phyloP scores from a whole-genome alignment of 1,140 invertebrate genomes.

The Ruditapes philippinarum region DNA sequence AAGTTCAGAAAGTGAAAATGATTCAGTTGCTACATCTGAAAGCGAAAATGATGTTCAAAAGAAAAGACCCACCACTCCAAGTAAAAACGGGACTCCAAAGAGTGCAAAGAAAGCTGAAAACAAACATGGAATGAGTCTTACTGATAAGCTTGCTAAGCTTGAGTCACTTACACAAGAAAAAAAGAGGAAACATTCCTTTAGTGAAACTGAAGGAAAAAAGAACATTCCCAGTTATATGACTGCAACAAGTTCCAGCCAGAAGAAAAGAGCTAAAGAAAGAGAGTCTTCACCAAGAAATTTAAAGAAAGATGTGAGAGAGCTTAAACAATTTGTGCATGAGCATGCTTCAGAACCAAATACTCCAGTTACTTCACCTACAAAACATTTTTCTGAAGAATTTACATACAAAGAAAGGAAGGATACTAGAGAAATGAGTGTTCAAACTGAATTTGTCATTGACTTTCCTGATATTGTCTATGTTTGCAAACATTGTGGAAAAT shows the following conservation, averaged over 20 bases:
- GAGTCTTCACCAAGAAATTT: slow-evolving; percentile 34
- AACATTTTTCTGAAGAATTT: slow-evolving; percentile 29
- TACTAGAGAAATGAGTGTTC: slow-evolving; percentile 53
- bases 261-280: slow-evolving; percentile 36
- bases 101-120: neutral
- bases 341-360: slow-evolving; percentile 45
- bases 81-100: neutral
- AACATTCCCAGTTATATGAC: slow-evolving; percentile 57
- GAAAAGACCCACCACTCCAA: neutral
- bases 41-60: slow-evolving; percentile 28
- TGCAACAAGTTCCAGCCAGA: slow-evolving; percentile 57
- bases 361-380: slow-evolving; percentile 37
- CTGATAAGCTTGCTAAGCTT: slow-evolving; percentile 55
- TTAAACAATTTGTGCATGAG: slow-evolving; percentile 54
- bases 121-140: slow-evolving; percentile 48
- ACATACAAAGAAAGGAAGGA: neutral
- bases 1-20: slow-evolving; percentile 62
- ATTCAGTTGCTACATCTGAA: slow-evolving; percentile 45
- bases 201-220: slow-evolving; percentile 50
- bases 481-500: slow-evolving; percentile 63
- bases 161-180: slow-evolving; percentile 64
- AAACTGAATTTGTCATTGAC: slow-evolving; percentile 54
- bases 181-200: slow-evolving; percentile 50
- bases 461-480: slow-evolving; percentile 34
- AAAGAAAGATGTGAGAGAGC: slow-evolving; percentile 58